These are phyloP conservation scores for Ephydatia muelleri DNA, from an alignment of 37 sponge, comb jelly and placozoan species.

Conservation along the genomic window DNA sequence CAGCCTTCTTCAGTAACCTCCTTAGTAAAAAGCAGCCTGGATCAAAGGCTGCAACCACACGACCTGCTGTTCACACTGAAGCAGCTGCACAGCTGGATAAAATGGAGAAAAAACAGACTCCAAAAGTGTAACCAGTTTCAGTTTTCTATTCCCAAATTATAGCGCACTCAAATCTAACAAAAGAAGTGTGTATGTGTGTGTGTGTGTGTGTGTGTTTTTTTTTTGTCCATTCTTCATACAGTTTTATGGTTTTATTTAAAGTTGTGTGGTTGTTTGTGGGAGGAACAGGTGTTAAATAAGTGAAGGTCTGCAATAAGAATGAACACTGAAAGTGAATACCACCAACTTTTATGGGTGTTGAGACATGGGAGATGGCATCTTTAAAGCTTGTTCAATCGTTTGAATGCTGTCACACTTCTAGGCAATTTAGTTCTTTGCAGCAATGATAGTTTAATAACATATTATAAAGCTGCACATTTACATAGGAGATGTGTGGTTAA, in stretches of 20 bases:
- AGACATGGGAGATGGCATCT: too few relatives aligned
- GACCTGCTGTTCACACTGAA: conserved; percentile 5
- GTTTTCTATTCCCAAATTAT: background rate
- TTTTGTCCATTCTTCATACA: conserved; percentile 2
- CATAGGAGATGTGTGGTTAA: background rate
- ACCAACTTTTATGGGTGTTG: too few relatives aligned
- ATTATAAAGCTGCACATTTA: too few relatives aligned
- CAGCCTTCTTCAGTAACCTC: conserved; percentile 90
- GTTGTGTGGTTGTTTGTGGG: background rate
- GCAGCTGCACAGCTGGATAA: conserved; percentile 69
- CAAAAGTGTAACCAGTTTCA: background rate
- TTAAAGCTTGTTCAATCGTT: too few relatives aligned
- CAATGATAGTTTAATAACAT: too few relatives aligned
- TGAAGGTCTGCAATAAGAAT: background rate
- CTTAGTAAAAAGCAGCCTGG: conserved; percentile 59
- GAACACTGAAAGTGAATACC: too few relatives aligned
- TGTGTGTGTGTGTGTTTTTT: conserved; percentile 10
- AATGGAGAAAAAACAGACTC: conserved; percentile 28
- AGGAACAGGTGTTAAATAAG: background rate
- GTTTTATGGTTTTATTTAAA: background rate
- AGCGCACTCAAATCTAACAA: background rate
- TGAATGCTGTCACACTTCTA: too few relatives aligned
- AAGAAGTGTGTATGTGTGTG: conserved; percentile 10
- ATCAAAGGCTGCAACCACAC: conserved; percentile 16
- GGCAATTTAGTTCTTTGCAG: too few relatives aligned